Base-by-base conservation (phyloP, 2,888 invertebrate genomes). In the Crossocerus cetratus region DNA sequence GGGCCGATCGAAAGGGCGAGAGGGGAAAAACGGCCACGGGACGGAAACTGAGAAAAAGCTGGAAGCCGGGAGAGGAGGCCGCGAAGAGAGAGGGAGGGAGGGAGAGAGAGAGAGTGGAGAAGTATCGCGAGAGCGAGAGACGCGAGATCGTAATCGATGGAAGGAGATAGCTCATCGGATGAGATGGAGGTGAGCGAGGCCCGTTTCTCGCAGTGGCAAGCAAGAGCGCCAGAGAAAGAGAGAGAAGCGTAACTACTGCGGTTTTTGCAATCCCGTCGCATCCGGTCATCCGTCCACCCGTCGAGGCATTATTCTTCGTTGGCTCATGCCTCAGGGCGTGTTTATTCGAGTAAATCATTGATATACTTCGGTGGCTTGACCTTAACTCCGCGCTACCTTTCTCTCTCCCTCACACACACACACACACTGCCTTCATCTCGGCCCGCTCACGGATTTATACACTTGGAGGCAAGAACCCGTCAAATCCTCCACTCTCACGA, bases 311-410 rank as follows among this genome's bases (percentile, higher is more conserved):
- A 80, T 81, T 67, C 73, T 70, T 69, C 61, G 81, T 66, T 71
- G 72, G 78, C 73, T 81, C 80, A 79, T 72, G 78, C 76, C 72
- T 81, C 83, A 82, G 80, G 86, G 82, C 85, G 86, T 88, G 85
- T 86, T 88, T 88, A 88, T 85, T 87, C 86, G 86, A 88, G 84
- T 87, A 87, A 84, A 88, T 87, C 87, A 87, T 87, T 83, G 82
- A 74, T 64, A 81, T 74, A 76, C 67, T 62, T 70, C 74, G 16
- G 53, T 61, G 57, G 49, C 49, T 49, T 49, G 49, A 49, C 49
- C 49, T 16, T 49, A 49, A 49, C 49, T 49, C 49, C 49, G 5
- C 32, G 32, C 32, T 32, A 32, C 32, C 32, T 32, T 11, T 32
- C 32, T 32, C 32, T 32, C 32, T 32, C 32, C 32, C 0, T 3